Evolutionary conservation across 2,888 invertebrate species (phyloP).

Genomic region (Agrotis ipsilon): DNA sequence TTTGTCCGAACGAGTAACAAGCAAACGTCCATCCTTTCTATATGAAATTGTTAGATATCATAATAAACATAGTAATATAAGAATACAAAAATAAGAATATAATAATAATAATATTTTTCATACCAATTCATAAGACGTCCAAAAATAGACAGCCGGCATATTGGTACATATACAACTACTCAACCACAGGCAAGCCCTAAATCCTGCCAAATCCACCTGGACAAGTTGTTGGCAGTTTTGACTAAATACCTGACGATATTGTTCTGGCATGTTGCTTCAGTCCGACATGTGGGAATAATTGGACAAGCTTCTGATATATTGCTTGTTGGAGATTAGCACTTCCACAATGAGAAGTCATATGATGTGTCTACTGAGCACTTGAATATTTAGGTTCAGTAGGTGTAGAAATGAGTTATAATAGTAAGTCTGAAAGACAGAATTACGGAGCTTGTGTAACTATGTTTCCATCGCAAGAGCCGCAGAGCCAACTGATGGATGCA

Average conservation of each 20-base stretch:
- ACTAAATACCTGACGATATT: conserved; percentile 47
- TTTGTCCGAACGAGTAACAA: no score
- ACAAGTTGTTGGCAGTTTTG: conserved; percentile 57
- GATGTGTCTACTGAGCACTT: no score
- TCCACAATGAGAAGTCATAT: conserved; percentile 33
- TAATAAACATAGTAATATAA: no score
- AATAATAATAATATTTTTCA: no score
- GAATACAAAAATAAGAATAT: no score
- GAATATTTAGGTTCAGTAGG: conserved; percentile 10
- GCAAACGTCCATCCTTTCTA: no score
- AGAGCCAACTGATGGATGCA: no score
- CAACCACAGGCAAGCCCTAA: conserved; percentile 8
- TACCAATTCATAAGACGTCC: neutral
- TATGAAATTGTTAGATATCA: no score
- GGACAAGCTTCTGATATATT: conserved; percentile 54
- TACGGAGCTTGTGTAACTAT: neutral
- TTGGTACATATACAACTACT: conserved; percentile 9
- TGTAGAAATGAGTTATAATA: conserved; percentile 1
- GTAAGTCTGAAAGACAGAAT: neutral
- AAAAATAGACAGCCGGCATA: conserved; percentile 15
- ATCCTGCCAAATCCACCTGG: conserved; percentile 44
- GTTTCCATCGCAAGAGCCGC: no score
- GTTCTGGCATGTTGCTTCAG: conserved; percentile 52
- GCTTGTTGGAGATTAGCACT: conserved; percentile 14
- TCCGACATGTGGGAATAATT: conserved; percentile 62